Evolutionary conservation across 2,113 vertebrate genomes (phyloP), one percentile per base, ranked within the genome.

Genomic region (Scytalopus superciliaris): DNA sequence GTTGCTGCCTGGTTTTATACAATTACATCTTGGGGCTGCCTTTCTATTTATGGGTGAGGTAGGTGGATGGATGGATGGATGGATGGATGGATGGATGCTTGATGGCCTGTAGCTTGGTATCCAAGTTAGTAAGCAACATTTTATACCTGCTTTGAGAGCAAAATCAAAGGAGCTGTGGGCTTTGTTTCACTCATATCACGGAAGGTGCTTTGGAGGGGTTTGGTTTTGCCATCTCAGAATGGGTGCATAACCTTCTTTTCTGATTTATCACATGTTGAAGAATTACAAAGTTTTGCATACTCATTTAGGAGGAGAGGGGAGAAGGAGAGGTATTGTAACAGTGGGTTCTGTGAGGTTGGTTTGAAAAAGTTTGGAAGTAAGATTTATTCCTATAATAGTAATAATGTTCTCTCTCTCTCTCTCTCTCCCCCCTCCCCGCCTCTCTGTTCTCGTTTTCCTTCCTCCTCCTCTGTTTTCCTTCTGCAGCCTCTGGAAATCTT

Each of bases 401-500:
- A 96, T 3, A 14, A n/a, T 80, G 31, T 19, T 49, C 35, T 98
- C 62, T 91, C 21, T 74, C 8, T 74, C 8, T 84, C 7, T 89
- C 35, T 77, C 39, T 60, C 78, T 59, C 77, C 74, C 72, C 24
- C 7, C 19, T 52, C 23, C 28, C 12, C 18, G 3, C 13, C 74
- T 77, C 5, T 23, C 30, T 64, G 19, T 64, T 64, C 62, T 64
- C 28, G 10, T 44, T 66, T 87, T 53, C 74, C 66, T 93, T 37
- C n/a, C 11, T 35, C 3, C 47, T 47, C 16, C 12, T n/a, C 23
- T 45, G 12, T 39, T 84, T 94, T 94, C 63, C 69, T 93, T 95
- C 96, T 90, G 94, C 99, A 98, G 98, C 94, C 97, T 98, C 98
- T 89, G 98, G 91, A 93, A 98, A 97, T 35, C 90, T 78, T 77